These are phyloP conservation scores for Phanerotoma sp. DNA, from an alignment of 2,888 invertebrate species.

Conservation along the genomic window DNA sequence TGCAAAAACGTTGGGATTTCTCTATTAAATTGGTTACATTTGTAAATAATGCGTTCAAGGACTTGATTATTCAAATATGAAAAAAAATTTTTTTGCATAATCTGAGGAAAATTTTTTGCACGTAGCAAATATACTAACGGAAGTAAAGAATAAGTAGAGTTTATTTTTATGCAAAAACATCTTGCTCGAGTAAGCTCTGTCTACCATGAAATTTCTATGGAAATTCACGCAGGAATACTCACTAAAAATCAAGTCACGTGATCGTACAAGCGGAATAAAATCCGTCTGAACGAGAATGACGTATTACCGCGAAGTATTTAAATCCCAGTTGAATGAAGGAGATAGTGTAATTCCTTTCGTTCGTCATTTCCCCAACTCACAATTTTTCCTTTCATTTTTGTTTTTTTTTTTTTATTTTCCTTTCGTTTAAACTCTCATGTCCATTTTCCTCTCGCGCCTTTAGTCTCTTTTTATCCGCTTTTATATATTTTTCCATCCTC, in stretches of 20 bases:
- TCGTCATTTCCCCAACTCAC: constrained; percentile 8
- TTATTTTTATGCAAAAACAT: constrained; percentile 19
- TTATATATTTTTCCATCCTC: not conserved
- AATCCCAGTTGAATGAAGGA: constrained; percentile 30
- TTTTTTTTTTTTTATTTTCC: constrained; percentile 4
- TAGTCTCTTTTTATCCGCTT: no score
- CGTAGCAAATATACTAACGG: not conserved
- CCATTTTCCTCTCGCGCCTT: no score
- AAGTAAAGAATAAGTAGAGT: not conserved
- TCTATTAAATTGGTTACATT: no score
- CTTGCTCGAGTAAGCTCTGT: constrained; percentile 4
- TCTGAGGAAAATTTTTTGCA: not conserved
- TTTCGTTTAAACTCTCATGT: constrained; percentile 2
- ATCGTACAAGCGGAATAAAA: constrained; percentile 20
- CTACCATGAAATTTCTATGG: constrained; percentile 16
- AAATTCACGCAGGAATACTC: constrained; percentile 12
- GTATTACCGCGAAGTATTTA: constrained; percentile 32
- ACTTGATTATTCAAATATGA: no score
- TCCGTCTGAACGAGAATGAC: constrained; percentile 22
- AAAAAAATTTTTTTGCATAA: not conserved
- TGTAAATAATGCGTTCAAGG: no score
- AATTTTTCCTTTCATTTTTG: not conserved
- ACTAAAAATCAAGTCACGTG: constrained; percentile 22
- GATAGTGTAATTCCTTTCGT: constrained; percentile 36
- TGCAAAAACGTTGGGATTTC: no score